These are phyloP conservation scores for Nansenia antarctica DNA, from an alignment of 2,113 vertebrate species.

Conservation along the genomic window DNA sequence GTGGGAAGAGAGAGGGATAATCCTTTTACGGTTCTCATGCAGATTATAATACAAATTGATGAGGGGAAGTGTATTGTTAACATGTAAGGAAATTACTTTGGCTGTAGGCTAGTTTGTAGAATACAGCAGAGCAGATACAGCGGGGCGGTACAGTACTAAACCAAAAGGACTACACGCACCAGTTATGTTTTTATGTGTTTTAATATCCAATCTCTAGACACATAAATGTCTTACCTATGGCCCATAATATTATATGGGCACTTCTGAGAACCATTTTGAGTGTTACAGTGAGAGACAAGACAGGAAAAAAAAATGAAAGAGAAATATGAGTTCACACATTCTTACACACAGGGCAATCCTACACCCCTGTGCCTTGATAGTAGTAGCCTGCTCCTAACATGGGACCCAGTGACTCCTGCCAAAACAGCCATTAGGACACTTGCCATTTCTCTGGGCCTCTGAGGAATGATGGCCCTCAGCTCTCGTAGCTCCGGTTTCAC, in stretches of 20 bases:
- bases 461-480: slow-evolving; percentile 34
- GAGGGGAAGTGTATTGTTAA: background rate
- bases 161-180: too few relatives aligned
- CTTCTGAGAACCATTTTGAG: too few relatives aligned
- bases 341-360: background rate
- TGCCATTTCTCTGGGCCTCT: slow-evolving; percentile 47
- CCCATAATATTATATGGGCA: too few relatives aligned
- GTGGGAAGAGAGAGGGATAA: background rate
- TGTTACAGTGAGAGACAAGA: too few relatives aligned
- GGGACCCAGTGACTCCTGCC: slow-evolving; percentile 43
- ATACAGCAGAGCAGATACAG: background rate
- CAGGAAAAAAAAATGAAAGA: background rate
- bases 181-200: too few relatives aligned
- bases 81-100: background rate
- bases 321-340: background rate
- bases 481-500: slow-evolving; percentile 41
- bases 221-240: too few relatives aligned
- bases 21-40: slow-evolving; percentile 10
- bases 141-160: background rate
- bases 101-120: background rate
- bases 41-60: background rate
- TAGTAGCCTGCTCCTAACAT: slow-evolving; percentile 38
- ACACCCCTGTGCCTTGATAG: slow-evolving; percentile 20
- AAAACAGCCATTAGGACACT: slow-evolving; percentile 51
- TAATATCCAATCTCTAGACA: too few relatives aligned